Percentiles rank a stretch among this genome's conserved stretches.
phyloP scores from a whole-genome alignment of 2,797 vertebrate species.

The Orestias chungarensis region DNA sequence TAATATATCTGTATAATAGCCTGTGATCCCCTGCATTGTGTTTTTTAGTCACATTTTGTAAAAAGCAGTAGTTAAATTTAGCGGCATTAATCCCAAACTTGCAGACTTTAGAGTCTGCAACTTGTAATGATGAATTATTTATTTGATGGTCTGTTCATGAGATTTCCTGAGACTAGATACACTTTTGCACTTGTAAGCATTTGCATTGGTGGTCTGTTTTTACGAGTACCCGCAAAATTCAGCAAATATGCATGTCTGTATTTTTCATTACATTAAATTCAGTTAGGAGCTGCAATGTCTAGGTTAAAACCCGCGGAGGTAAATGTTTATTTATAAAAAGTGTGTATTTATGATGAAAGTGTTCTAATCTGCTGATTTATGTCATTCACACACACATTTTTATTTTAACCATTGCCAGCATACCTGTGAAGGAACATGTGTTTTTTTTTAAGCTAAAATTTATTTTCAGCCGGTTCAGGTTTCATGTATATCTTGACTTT shows the following conservation, averaged over 20 bases:
- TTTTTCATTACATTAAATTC: slow-evolving; percentile 9
- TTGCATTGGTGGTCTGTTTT: slow-evolving; percentile 24
- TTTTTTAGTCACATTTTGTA: slow-evolving; percentile 33
- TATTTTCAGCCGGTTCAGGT: slow-evolving; percentile 4
- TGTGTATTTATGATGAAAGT: not conserved
- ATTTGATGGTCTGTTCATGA: slow-evolving; percentile 26
- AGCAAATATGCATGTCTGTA: not conserved
- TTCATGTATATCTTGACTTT: too few relatives aligned
- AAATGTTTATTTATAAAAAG: too few relatives aligned
- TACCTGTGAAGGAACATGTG: not conserved
- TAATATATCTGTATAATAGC: slow-evolving; percentile 23
- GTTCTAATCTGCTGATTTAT: slow-evolving; percentile 3
- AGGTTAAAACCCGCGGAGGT: too few relatives aligned
- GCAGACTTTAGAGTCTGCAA: slow-evolving; percentile 15
- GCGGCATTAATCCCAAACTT: slow-evolving; percentile 25
- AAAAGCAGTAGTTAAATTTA: slow-evolving; percentile 13
- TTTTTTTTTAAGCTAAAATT: too few relatives aligned
- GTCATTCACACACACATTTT: too few relatives aligned
- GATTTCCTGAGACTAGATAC: slow-evolving; percentile 29
- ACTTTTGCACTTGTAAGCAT: slow-evolving; percentile 3
- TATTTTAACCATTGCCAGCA: too few relatives aligned
- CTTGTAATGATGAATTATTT: slow-evolving; percentile 11
- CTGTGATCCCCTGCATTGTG: slow-evolving; percentile 49
- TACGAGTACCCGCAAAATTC: slow-evolving; percentile 35
- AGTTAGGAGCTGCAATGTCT: not conserved